Evolutionary conservation across 2,113 vertebrate species (phyloP), one percentile per base, ranked within the genome.

Genomic region (Baryphthengus martii): DNA sequence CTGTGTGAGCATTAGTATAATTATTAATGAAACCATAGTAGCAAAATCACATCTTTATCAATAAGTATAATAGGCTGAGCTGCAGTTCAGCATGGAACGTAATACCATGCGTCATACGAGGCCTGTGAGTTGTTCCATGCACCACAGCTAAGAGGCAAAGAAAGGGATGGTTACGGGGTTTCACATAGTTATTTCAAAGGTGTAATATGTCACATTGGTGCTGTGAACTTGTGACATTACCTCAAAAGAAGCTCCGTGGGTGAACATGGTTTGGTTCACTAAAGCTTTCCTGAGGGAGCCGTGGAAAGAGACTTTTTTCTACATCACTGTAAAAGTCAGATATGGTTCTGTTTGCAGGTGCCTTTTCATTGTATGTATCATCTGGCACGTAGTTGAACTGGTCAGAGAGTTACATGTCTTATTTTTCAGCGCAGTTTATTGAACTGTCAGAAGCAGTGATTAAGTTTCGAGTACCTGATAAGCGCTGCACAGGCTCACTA

Each of bases 61-160:
- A 5, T 39, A 88, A 37, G 11, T 67, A 2, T 4, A 58, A 40
- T n/a, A 62, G 74, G 42, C 25, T 74, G 77, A 40, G 40, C 65
- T 89, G 56, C 45, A 62, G 5, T 70, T 88, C 53, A 79, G 23
- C 13, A 13, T 52, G 33, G 4, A 24, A 6, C 2, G 1, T 52
- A 81, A 47, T 2, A 5, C 24, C 23, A 2, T 21, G 40, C 0
- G 0, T 71, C n/a, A 7, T 77, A 17, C 35, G n/a, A 37, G 68
- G 21, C 55, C 39, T 81, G 29, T 6, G 55, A 81, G n/a, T 53
- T 80, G 26, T 91, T 25, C 65, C 39, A 7, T 17, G 23, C 18
- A 21, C 25, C 52, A 17, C 21, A 62, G 44, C 40, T 90, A 21
- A 81, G 86, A 88, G 59, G 63, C 28, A 89, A 53, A 66, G 35